Conservation (phyloP, 2,888 invertebrate genomes). For the Petrolisthes manimaculis region DNA sequence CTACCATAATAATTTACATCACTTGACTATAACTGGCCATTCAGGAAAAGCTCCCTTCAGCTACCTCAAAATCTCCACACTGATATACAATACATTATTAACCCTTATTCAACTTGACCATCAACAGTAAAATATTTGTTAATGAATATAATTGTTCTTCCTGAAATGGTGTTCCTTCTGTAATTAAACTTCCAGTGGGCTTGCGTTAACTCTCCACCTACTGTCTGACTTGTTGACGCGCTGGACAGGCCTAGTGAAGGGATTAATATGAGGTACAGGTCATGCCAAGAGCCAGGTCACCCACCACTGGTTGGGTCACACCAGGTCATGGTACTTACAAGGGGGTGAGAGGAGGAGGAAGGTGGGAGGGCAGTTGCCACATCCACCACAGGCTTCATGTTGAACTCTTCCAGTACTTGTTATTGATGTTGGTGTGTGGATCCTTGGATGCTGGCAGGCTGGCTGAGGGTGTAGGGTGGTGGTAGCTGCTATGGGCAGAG, state of each 20-base stretch:
- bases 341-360: background rate
- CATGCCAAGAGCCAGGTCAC: constrained; percentile 45
- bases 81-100: too few species aligned
- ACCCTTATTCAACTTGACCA: too few species aligned
- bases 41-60: too few species aligned
- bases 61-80: too few species aligned
- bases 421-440: constrained; percentile 7
- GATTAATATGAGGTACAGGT: constrained; percentile 56
- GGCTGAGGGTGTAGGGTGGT: constrained; percentile 9
- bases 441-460: constrained; percentile 24
- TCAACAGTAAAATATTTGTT: too few species aligned
- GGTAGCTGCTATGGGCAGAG: background rate
- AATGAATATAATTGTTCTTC: background rate
- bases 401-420: too few species aligned
- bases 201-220: background rate
- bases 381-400: background rate
- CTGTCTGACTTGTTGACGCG: constrained; percentile 34
- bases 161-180: constrained; percentile 39
- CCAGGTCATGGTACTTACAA: constrained; percentile 18
- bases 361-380: constrained; percentile 19
- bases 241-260: constrained; percentile 62
- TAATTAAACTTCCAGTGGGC: too few species aligned
- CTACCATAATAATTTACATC: too few species aligned
- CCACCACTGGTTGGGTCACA: background rate
- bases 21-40: too few species aligned